Base-by-base conservation (phyloP, 2,888 invertebrate genomes). In the Xylocampa areola region DNA sequence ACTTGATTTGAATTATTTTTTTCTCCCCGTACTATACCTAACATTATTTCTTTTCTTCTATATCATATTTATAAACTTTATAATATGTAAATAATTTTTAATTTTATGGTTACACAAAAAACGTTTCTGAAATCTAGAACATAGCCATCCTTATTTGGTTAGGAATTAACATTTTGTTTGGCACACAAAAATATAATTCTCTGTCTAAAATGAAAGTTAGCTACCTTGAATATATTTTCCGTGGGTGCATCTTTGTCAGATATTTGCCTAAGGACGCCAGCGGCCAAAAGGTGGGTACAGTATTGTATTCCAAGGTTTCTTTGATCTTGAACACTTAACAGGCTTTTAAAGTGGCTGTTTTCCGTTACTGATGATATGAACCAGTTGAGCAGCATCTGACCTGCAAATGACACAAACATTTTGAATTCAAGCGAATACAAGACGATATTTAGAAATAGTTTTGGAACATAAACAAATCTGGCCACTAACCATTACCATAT, bases 341-440 rank as follows among this genome's bases (percentile, higher is more conserved):
- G 88, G 65, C 94, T 93, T 72, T 95, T 95, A 37, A 96, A 87
- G 78, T 96, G 95, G 77, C 95, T 96, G 64, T 95, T 96, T 71
- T 97, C 97, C 62, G 95, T 95, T 72, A 96, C 95, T 32, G 97
- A 96, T 44, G 97, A 97, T 71, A 97, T 94, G 79, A 98, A 96
- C 98, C 98, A 98, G 89, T 98, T 97, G 77, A 98, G 95, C 81
- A 98, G 95, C 97, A 98, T 98, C 92, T 98, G 97, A 88, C 98
- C 98, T 98, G 94, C 17, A 95, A 94, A 72, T 55, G 55, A 47
- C 51, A 51, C 59, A 72, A 79, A 72, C 33, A 17, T 58, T 57
- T 54, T 47, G 57, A 50, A 35, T 41, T 48, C 23, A 60, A 37
- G 6, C 13, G 30, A 29, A 27, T 16, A 11, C n/a, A 41, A 33